Base-by-base conservation (phyloP, 64 coral and sea anemone genomes). In the Orbicella faveolata region DNA sequence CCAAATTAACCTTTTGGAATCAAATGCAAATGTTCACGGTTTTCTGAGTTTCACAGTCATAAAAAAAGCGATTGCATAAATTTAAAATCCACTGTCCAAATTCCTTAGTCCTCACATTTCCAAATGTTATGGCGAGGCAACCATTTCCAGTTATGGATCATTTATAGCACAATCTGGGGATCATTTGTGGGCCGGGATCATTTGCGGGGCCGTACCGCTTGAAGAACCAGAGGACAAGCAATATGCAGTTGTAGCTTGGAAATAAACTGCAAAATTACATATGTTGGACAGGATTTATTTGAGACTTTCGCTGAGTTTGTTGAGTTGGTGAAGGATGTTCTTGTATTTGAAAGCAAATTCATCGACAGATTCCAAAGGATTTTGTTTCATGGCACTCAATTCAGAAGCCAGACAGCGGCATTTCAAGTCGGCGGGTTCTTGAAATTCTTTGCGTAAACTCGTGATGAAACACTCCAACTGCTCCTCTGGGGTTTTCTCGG, bases 271-370 rank as follows among this genome's bases (percentile, higher is more conserved):
- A 37, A 78, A 89, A 18, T 63, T 8, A 79, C 61, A 16, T 89
- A 89, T 0, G 52, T 89, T 34, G 87, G 87, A 25, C 87, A 89
- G n/a, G 59, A 53, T 63, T 89, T 16, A 8, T 36, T 30, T 0
- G 33, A 79, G n/a, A 18, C 39, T 78, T 69, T 89, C 87, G 41
- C 70, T 65, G 44, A 91, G 57, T 74, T 72, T 83, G 17, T 91
- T 69, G 13, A 84, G 30, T 55, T 91, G 79, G 39, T 91, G 79
- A 36, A 91, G 41, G 36, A 63, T 81, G 63, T 76, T 90, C 76
- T 81, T 90, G 68, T 64, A 90, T 51, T 34, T 12, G 36, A 90
- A 90, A 33, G 89, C 37, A 70, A 90, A 90, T 63, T 84, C 44
- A 39, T 89, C 79, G 30, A 84, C 89, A 21, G 65, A 67, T 79